Percentiles rank a stretch among this genome's conserved stretches.
Evolutionary conservation across 2,888 invertebrate species (phyloP).

Genomic region (Caprella mutica): DNA sequence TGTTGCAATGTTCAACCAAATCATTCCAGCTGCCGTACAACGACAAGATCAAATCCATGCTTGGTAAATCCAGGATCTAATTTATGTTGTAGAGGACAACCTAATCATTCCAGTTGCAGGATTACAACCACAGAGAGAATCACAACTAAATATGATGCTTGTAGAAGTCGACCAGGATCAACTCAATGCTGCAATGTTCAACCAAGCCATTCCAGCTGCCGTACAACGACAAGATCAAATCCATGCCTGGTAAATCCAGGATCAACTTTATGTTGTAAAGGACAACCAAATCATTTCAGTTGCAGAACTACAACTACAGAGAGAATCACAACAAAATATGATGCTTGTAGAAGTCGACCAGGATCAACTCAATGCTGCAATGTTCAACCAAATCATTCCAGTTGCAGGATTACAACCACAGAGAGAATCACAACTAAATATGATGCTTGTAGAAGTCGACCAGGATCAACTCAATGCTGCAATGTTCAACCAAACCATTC

Average conservation of each 20-base stretch:
- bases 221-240: constrained; percentile 1
- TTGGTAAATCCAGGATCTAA: constrained; percentile 11
- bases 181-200: constrained; percentile 13
- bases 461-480: constrained; percentile 19
- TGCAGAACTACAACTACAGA: constrained; percentile 11
- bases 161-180: constrained; percentile 15
- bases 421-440: neutral
- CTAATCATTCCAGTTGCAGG: constrained; percentile 9
- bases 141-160: constrained; percentile 14
- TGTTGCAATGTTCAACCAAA: neutral
- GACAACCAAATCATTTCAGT: neutral
- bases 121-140: constrained; percentile 12
- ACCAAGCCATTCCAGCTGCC: constrained; percentile 5
- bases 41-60: constrained; percentile 16
- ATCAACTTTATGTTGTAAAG: constrained; percentile 8
- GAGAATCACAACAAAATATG: constrained; percentile 9
- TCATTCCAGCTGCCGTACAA: constrained; percentile 4
- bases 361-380: constrained; percentile 13
- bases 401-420: neutral
- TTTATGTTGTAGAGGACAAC: constrained; percentile 16
- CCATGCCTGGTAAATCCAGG: constrained; percentile 15
- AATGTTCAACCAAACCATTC: constrained; percentile 6
- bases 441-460: constrained; percentile 9
- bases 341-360: constrained; percentile 6
- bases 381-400: constrained; percentile 2